Base-by-base conservation (phyloP, 2,797 vertebrate species). In the Clarias fuscus region DNA sequence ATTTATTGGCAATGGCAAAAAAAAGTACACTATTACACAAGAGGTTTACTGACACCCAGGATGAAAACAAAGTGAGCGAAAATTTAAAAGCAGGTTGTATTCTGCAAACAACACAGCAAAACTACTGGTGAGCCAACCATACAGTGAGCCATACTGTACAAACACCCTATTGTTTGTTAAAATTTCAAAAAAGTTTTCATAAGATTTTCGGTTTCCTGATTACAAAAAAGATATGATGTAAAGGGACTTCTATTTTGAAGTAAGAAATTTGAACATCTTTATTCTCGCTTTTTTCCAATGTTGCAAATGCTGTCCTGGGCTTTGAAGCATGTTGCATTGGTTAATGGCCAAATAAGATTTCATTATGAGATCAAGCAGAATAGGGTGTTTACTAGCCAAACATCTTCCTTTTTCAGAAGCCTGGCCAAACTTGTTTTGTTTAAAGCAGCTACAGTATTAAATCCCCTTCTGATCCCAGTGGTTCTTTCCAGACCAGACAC, bases 331-430 rank as follows among this genome's bases (percentile, higher is more conserved):
- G 65, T 70, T 70, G 81, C 81, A 33, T 20, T 30, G 24, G 27
- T 70, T 70, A 82, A 82, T 58, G 48, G 20, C 7, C n/a, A 56
- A 82, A 82, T 68, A 43, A 68, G 56, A 68, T 56, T 13, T 17
- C 81, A 82, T 70, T 58, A 68, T 30, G 65, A 70, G 64, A n/a
- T 82, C 27, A 58, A 58, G 65, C 11, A 56, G 27, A 58, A 70
- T 33, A 22, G n/a, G 43, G 14, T 68, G 17, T 27, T 53, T 82
- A 17, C 43, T 56, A 43, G 48, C 5, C 20, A 58, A 70, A 70
- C 33, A 48, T 27, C 64, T 80, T 80, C 1, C 14, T 81, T 48
- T 58, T 27, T 68, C 17, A 82, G 67, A 82, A 70, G 81, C 2
- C 6, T 82, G 27, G 65, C 81, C 64, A 81, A 81, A 81, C 33